Evolutionary conservation across 2,888 invertebrate genomes (phyloP).

Genomic region (Cryptocheilus praepositus): DNA sequence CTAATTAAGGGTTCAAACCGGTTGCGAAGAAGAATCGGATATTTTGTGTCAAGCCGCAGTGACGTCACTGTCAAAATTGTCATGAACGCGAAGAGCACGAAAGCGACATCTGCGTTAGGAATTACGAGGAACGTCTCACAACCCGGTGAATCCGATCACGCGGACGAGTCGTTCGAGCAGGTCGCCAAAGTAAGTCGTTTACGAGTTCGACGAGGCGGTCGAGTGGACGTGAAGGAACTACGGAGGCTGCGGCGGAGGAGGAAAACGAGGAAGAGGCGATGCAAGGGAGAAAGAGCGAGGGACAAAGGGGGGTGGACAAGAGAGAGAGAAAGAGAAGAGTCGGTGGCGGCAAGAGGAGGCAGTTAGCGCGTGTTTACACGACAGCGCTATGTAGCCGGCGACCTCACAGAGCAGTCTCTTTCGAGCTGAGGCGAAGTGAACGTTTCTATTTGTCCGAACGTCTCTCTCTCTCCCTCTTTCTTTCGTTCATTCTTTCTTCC

Average conservation of each 20-base stretch:
- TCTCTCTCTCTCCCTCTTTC: slow-evolving; percentile 39
- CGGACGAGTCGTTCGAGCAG: neutral
- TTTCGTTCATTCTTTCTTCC: slow-evolving; percentile 22
- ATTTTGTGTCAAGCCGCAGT: too few species aligned
- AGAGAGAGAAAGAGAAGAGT: slow-evolving; percentile 38
- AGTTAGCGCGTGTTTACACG: slow-evolving; percentile 75
- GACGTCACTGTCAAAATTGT: too few species aligned
- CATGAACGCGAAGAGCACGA: too few species aligned
- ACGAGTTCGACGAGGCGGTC: slow-evolving; percentile 1
- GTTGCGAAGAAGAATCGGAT: too few species aligned
- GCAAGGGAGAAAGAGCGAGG: slow-evolving; percentile 19
- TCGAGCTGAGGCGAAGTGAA: slow-evolving; percentile 50
- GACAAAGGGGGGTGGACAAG: slow-evolving; percentile 6
- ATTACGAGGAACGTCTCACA: too few species aligned
- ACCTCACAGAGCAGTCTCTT: slow-evolving; percentile 59
- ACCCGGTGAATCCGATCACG: neutral
- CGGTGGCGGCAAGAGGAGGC: slow-evolving; percentile 62
- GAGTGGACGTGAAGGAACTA: slow-evolving; percentile 5
- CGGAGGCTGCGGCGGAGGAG: slow-evolving; percentile 19
- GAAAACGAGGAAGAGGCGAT: slow-evolving; percentile 21
- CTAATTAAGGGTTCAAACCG: too few species aligned
- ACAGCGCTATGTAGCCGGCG: slow-evolving; percentile 72
- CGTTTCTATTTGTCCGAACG: slow-evolving; percentile 72
- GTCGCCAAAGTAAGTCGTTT: neutral
- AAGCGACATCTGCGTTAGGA: too few species aligned